These are phyloP conservation scores for Caenorhabditis sp. DNA, from an alignment of 2,888 invertebrate genomes.

Conservation along the genomic window DNA sequence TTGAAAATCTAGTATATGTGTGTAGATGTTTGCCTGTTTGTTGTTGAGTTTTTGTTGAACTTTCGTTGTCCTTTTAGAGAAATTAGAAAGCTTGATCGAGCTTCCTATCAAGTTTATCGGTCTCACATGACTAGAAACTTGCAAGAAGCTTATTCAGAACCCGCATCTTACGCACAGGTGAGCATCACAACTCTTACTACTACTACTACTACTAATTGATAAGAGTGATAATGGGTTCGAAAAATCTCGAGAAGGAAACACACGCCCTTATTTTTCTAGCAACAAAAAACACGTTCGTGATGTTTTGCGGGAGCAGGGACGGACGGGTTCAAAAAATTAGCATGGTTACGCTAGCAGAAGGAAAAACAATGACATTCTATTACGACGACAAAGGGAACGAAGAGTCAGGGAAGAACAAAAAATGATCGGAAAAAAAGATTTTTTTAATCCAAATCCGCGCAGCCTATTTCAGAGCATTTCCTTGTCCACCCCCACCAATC, in stretches of 20 bases:
- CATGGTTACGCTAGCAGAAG: neutral
- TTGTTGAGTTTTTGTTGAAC: conserved; percentile 34
- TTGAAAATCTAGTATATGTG: neutral
- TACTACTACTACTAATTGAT: conserved; percentile 2
- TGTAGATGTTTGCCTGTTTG: conserved; percentile 26
- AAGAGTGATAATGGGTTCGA: conserved; percentile 14
- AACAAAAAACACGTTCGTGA: conserved; percentile 29
- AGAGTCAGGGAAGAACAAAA: conserved; percentile 14
- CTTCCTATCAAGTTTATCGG: conserved; percentile 9
- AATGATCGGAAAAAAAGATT: neutral
- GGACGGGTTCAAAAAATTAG: conserved; percentile 29
- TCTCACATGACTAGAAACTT: conserved; percentile 36
- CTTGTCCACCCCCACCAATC: conserved; percentile 48
- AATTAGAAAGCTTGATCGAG: conserved; percentile 21
- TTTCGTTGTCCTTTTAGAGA: conserved; percentile 37
- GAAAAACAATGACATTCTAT: neutral
- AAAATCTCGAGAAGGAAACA: conserved; percentile 22
- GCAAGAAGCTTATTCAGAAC: conserved; percentile 47
- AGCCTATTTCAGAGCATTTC: conserved; percentile 32
- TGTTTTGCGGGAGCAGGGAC: conserved; percentile 11
- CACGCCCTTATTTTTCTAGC: neutral
- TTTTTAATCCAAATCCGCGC: conserved; percentile 4
- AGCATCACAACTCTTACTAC: conserved; percentile 28
- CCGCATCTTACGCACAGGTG: conserved; percentile 38
- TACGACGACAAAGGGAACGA: neutral